Conservation (phyloP, 1,140 invertebrate genomes). For the Drosophila albomicans region DNA sequence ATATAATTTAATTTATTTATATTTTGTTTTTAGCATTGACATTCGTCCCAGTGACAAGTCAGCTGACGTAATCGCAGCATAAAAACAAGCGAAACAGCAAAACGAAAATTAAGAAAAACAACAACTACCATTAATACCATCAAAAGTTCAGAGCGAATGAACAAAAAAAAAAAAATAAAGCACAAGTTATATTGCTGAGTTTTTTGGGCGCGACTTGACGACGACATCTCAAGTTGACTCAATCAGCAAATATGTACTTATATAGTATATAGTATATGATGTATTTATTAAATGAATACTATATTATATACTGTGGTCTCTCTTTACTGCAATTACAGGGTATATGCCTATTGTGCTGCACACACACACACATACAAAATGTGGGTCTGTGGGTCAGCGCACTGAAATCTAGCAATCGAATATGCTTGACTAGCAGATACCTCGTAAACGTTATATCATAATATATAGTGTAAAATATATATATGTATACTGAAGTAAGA, state of each 20-base stretch:
- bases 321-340: background rate
- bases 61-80: constrained; percentile 76
- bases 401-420: background rate
- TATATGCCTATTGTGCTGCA: background rate
- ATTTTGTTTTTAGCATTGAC: constrained; percentile 44
- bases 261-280: constrained; percentile 2
- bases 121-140: constrained; percentile 3
- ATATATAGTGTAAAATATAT: no score
- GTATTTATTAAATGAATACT: constrained; percentile 4
- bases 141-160: constrained; percentile 57
- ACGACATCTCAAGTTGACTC: constrained; percentile 62
- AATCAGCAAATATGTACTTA: constrained; percentile 49
- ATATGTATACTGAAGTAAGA: no score
- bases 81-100: constrained; percentile 47
- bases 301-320: background rate
- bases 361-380: constrained; percentile 10
- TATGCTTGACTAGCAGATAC: background rate
- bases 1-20: constrained; percentile 47
- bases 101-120: constrained; percentile 8
- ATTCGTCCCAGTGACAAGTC: constrained; percentile 50
- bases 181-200: constrained; percentile 61
- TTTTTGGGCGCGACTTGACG: constrained; percentile 30
- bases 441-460: background rate
- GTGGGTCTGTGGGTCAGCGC: constrained; percentile 9
- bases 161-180: constrained; percentile 11